A percentile compares a stretch with the other conserved stretches of the same genome.
phyloP scores from a whole-genome alignment of 2,113 vertebrate species.

The Romanogobio albipinnatus region DNA sequence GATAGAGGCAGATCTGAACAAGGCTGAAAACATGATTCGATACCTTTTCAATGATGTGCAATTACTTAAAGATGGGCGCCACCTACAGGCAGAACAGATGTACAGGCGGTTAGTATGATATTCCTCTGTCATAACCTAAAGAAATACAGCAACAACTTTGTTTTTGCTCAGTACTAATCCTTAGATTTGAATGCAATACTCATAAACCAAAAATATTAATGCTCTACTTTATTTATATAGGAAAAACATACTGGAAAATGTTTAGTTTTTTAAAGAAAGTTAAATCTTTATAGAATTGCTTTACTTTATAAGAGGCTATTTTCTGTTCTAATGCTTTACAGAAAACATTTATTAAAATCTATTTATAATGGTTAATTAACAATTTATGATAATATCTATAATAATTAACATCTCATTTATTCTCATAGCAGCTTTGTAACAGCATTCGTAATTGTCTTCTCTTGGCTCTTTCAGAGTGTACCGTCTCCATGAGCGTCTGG shows the following conservation, averaged over 20 bases:
- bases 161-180: too few species aligned
- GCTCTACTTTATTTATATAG: too few species aligned
- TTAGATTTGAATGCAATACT: too few species aligned
- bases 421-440: not conserved
- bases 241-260: not conserved
- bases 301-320: not conserved
- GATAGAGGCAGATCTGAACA: conserved; percentile 89
- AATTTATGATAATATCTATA: not conserved
- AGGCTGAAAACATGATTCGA: conserved; percentile 89
- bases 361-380: not conserved
- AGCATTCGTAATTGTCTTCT: not conserved
- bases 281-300: not conserved
- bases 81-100: conserved; percentile 96
- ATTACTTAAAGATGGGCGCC: conserved; percentile 92
- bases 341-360: not conserved
- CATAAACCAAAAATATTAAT: too few species aligned
- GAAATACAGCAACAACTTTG: not conserved
- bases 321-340: not conserved
- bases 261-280: not conserved
- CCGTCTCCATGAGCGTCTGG: conserved; percentile 91
- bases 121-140: not conserved
- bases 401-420: not conserved
- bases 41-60: conserved; percentile 92
- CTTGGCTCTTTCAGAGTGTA: conserved; percentile 79
- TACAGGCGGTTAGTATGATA: conserved; percentile 83